A percentile compares a stretch with the other conserved stretches of the same genome.
Conservation (phyloP, 2,888 invertebrate species). For the Morinoia aosen region DNA sequence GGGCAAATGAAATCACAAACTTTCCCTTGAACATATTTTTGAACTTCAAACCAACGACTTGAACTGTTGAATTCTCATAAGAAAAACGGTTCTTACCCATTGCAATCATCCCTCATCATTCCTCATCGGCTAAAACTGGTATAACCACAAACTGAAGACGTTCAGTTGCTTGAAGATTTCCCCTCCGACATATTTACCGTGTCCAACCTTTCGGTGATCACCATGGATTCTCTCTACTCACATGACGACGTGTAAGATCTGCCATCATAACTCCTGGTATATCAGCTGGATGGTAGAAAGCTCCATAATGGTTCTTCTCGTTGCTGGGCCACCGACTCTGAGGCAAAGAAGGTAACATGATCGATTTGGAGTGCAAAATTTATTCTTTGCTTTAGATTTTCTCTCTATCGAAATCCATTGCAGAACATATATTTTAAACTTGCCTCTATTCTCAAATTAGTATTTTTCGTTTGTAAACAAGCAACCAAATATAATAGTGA, state of each 20-base stretch:
- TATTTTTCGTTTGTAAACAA: background rate
- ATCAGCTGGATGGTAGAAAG: constrained; percentile 63
- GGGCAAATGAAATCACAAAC: background rate
- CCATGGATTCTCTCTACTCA: background rate
- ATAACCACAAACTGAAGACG: background rate
- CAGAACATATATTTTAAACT: background rate
- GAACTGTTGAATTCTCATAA: background rate
- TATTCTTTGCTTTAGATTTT: background rate
- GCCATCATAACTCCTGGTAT: constrained; percentile 63
- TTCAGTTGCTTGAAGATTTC: background rate
- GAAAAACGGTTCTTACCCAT: too few relatives aligned
- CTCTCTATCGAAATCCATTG: background rate
- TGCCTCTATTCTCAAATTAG: background rate
- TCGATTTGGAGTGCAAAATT: background rate
- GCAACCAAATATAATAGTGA: background rate
- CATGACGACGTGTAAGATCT: constrained; percentile 61
- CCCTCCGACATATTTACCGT: background rate
- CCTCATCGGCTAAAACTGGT: background rate
- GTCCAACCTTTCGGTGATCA: background rate
- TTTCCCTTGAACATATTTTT: background rate
- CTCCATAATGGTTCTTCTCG: constrained; percentile 54
- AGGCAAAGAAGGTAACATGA: background rate
- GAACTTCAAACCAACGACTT: background rate
- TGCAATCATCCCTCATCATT: background rate
- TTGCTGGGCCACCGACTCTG: constrained; percentile 35